Percentiles rank a stretch among this genome's conserved stretches.
These are phyloP conservation scores for Macrobrachium nipponense DNA, from an alignment of 1,140 invertebrate genomes.

Conservation along the genomic window DNA sequence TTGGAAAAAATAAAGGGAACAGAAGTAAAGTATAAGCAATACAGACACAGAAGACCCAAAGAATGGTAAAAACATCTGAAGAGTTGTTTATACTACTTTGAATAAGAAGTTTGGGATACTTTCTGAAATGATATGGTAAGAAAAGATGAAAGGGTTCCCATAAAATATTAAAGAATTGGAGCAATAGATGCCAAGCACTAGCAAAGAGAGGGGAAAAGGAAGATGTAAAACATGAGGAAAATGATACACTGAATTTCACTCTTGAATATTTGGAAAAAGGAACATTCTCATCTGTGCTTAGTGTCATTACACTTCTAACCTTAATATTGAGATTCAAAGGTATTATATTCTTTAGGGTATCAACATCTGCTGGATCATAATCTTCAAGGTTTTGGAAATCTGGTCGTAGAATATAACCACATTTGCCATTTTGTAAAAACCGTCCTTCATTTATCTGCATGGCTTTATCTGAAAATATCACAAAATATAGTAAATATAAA, in stretches of 20 bases:
- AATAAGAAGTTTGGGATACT: too few relatives aligned
- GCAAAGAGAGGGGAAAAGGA: slow-evolving; percentile 1
- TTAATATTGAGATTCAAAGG: slow-evolving; percentile 71
- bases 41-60: too few relatives aligned
- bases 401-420: slow-evolving; percentile 95
- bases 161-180: too few relatives aligned
- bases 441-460: slow-evolving; percentile 96
- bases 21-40: too few relatives aligned
- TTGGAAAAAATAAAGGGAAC: too few relatives aligned
- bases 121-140: too few relatives aligned
- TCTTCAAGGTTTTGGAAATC: slow-evolving; percentile 87
- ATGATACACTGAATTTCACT: not conserved
- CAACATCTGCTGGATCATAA: slow-evolving; percentile 83
- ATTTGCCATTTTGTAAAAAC: slow-evolving; percentile 90
- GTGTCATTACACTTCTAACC: slow-evolving; percentile 3
- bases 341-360: slow-evolving; percentile 68
- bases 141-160: too few relatives aligned
- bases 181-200: slow-evolving; percentile 77
- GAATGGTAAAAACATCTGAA: too few relatives aligned
- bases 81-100: too few relatives aligned
- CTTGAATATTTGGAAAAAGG: not conserved
- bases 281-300: not conserved
- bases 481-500: not conserved
- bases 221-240: not conserved
- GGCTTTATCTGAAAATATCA: slow-evolving; percentile 77